phyloP scores from a whole-genome alignment of 2,797 vertebrate genomes.

The Coilia nasus region DNA sequence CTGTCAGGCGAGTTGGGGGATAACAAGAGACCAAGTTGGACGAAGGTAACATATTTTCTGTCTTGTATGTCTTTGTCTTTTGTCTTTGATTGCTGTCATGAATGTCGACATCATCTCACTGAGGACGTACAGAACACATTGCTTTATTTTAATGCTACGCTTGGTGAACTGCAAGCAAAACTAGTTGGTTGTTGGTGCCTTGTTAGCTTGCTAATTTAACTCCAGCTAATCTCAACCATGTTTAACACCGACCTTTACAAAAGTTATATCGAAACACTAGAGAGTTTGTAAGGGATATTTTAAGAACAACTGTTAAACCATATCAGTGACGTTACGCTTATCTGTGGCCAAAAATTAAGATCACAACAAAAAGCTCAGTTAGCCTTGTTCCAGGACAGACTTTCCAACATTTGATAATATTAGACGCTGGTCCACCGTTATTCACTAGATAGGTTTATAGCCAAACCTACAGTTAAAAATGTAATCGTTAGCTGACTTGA shows the following conservation, averaged over 20 bases:
- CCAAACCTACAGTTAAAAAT: no score
- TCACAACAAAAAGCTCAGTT: no score
- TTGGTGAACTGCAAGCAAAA: not conserved
- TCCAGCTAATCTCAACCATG: not conserved
- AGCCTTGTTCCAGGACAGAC: no score
- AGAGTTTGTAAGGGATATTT: no score
- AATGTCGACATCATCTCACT: not conserved
- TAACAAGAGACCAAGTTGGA: not conserved
- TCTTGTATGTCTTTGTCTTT: not conserved
- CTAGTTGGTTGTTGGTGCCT: not conserved
- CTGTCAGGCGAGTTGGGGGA: conserved; percentile 37
- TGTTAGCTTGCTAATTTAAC: conserved; percentile 7
- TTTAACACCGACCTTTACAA: not conserved
- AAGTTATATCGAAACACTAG: no score
- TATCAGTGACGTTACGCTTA: no score
- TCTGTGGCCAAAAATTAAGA: no score
- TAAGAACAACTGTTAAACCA: no score
- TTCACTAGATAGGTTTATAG: no score
- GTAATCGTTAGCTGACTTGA: no score
- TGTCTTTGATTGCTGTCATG: not conserved
- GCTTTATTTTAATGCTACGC: not conserved
- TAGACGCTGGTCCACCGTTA: no score
- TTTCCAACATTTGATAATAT: no score
- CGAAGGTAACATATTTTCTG: conserved; percentile 24
- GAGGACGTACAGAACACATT: not conserved